Evolutionary conservation across 2,888 invertebrate species (phyloP), one percentile per base, ranked within the genome.

Genomic region (Ceriagrion tenellum): DNA sequence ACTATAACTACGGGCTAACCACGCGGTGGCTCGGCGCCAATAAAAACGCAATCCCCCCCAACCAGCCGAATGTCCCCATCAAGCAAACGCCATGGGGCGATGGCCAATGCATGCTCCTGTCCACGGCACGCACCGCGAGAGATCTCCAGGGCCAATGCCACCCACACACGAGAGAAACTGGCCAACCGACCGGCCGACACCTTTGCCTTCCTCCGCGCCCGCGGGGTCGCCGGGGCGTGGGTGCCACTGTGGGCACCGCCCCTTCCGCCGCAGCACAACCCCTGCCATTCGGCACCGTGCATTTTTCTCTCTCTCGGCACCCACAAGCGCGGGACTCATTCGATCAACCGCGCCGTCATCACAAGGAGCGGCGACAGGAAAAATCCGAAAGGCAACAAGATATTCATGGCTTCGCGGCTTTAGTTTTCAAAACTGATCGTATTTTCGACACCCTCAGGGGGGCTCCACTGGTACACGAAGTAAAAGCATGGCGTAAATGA

Each of bases 111-210:
- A 81, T 81, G 81, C 81, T 81, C 81, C 81, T 81, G 81, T 81
- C 81, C 35, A n/a, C 56, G 63, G 88, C 95, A 89, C 74, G 95
- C 95, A 8, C 81, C 95, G 6, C 23, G 30, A 55, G 59, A 12
- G 88, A n/a, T 88, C 88, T 10, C 55, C 55, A n/a, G 18, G 59
- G 20, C 81, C 81, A 12, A 13, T 26, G 81, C 35, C 35, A 69
- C 26, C 13, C 30, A 1, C 30, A 3, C 30, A 35, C 30, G n/a
- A 13, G 81, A 20, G 69, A 12, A 30, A 10, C 74, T 16, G 16
- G 30, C 74, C 69, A 69, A 26, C 69, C 26, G 59, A 10, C n/a
- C 6, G n/a, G 0, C 69, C 0, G 47, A 47, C 47, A 47, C 8
- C 47, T 47, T 47, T 47, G 47, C 47, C 47, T 8, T 47, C 47